Evolutionary conservation across 1,140 invertebrate genomes (phyloP).

Genomic region (Choristoneura fumiferana): DNA sequence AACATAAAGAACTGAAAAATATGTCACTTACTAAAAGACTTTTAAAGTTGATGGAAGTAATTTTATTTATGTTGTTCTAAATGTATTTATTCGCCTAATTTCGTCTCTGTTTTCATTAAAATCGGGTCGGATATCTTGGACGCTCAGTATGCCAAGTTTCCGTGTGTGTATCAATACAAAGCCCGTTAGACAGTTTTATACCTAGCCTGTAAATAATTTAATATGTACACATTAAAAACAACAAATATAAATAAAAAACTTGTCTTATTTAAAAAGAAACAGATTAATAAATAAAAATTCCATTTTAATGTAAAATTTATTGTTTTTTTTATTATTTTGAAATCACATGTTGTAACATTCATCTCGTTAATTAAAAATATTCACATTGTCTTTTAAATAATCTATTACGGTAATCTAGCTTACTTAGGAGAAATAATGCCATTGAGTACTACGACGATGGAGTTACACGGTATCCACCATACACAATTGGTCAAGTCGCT

Average conservation of each 20-base stretch:
- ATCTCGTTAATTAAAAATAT: slow-evolving; percentile 80
- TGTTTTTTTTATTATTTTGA: slow-evolving; percentile 78
- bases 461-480: slow-evolving; percentile 45
- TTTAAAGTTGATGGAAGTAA: too few relatives aligned
- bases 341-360: slow-evolving; percentile 80
- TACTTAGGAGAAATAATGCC: slow-evolving; percentile 77
- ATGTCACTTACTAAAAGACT: too few relatives aligned
- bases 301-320: slow-evolving; percentile 78
- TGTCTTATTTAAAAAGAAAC: neutral
- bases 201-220: slow-evolving; percentile 10
- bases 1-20: too few relatives aligned
- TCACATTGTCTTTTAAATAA: slow-evolving; percentile 78
- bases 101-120: neutral
- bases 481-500: slow-evolving; percentile 73
- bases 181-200: slow-evolving; percentile 12
- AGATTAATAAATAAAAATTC: slow-evolving; percentile 26
- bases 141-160: slow-evolving; percentile 1
- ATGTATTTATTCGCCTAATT: slow-evolving; percentile 8
- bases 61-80: neutral
- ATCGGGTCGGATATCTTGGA: neutral
- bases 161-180: neutral
- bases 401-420: slow-evolving; percentile 74
- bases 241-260: neutral
- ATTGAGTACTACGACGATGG: slow-evolving; percentile 69
- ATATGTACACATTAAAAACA: slow-evolving; percentile 11